Conservation (phyloP, 2,888 invertebrate genomes). For the Cheilosia vernalis region DNA sequence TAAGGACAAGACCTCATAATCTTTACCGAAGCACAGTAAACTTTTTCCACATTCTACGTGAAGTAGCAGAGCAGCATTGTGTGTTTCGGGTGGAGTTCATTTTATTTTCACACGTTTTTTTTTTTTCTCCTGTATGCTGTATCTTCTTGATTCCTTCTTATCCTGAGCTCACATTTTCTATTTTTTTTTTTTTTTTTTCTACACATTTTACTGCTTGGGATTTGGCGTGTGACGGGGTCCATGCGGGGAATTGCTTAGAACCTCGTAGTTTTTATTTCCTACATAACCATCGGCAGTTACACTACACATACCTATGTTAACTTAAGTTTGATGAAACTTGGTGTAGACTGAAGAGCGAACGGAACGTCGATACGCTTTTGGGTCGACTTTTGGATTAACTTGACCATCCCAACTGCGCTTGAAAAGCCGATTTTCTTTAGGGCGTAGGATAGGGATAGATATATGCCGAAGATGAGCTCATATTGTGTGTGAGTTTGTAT, state of each 20-base stretch:
- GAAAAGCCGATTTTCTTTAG: conserved; percentile 1
- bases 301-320: conserved; percentile 18
- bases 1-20: conserved; percentile 62
- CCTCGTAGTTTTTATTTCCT: conserved; percentile 23
- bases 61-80: conserved; percentile 5
- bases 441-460: neutral
- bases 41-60: conserved; percentile 46
- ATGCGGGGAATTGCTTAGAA: conserved; percentile 27
- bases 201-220: conserved; percentile 51
- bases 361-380: neutral
- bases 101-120: conserved; percentile 46
- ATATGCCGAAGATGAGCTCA: neutral
- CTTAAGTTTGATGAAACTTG: conserved; percentile 58
- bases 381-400: neutral
- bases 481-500: conserved; percentile 1
- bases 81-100: conserved; percentile 36
- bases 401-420: neutral
- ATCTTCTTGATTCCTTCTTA: conserved; percentile 2
- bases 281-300: neutral
- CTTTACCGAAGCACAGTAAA: conserved; percentile 48
- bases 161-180: neutral
- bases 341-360: conserved; percentile 21
- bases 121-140: neutral
- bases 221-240: conserved; percentile 33
- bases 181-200: conserved; percentile 4